phyloP scores from a whole-genome alignment of 2,797 vertebrate genomes.

The Neosilurus hyrtlii region DNA sequence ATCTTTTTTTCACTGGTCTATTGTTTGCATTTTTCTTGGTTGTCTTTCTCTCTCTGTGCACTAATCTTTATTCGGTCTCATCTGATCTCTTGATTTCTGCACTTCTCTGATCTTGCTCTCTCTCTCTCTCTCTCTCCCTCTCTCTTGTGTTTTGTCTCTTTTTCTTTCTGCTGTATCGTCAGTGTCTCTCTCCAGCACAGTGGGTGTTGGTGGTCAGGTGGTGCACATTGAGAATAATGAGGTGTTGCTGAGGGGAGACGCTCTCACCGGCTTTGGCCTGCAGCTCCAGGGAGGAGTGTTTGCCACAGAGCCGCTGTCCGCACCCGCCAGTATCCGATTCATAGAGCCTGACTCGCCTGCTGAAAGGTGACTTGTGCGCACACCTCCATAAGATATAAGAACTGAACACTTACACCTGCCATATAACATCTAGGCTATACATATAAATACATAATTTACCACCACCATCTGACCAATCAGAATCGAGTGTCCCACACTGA shows the following conservation, averaged over 20 bases:
- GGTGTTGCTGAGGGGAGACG: constrained; percentile 89
- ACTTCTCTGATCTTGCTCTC: neutral
- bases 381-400: too few species aligned
- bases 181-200: constrained; percentile 93
- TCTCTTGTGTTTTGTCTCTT: constrained; percentile 20
- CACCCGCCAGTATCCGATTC: constrained; percentile 91
- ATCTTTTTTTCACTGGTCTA: neutral
- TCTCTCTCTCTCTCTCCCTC: neutral
- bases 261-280: constrained; percentile 93
- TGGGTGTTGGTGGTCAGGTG: constrained; percentile 95
- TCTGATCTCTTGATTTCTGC: neutral
- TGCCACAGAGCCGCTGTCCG: constrained; percentile 91
- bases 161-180: constrained; percentile 29
- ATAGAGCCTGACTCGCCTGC: constrained; percentile 97
- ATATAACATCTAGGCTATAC: neutral
- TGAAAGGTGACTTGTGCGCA: constrained; percentile 81
- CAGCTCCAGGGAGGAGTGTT: constrained; percentile 99
- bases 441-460: neutral
- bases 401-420: neutral
- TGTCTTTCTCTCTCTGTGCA: neutral
- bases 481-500: neutral
- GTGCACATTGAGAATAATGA: constrained; percentile 93
- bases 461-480: neutral
- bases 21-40: neutral
- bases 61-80: neutral